Conservation (phyloP, 2,888 invertebrate genomes). For the Drosophila monieri region DNA sequence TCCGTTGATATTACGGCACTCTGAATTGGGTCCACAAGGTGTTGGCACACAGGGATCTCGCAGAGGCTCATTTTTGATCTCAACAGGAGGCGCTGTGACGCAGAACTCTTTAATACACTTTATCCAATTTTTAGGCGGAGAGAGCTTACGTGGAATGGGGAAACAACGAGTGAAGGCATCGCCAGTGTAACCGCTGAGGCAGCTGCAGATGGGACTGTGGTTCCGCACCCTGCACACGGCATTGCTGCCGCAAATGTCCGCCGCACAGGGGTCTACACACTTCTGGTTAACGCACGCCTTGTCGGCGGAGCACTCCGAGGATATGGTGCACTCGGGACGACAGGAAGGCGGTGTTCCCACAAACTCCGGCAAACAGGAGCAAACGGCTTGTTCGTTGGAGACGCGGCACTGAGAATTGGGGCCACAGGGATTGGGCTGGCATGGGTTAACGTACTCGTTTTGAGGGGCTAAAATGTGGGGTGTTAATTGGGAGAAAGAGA, state of each 20-base stretch:
- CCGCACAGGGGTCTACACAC: conserved; percentile 91
- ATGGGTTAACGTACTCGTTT: conserved; percentile 85
- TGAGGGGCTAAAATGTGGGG: conserved; percentile 69
- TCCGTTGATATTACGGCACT: conserved; percentile 87
- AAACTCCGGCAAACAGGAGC: conserved; percentile 90
- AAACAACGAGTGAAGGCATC: conserved; percentile 90
- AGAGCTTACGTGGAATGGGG: conserved; percentile 84
- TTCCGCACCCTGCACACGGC: conserved; percentile 90
- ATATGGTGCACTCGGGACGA: conserved; percentile 91
- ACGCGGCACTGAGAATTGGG: conserved; percentile 90
- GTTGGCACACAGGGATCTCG: conserved; percentile 88
- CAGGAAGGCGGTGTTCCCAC: conserved; percentile 91
- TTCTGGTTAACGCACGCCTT: conserved; percentile 91
- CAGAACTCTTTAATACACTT: not conserved
- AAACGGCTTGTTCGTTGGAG: conserved; percentile 89
- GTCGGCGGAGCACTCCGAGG: conserved; percentile 89
- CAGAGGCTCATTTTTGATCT: conserved; percentile 70
- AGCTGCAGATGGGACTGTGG: conserved; percentile 91
- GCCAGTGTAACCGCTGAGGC: conserved; percentile 88
- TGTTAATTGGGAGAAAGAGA: conserved; percentile 1
- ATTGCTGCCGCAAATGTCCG: conserved; percentile 87
- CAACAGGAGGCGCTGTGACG: conserved; percentile 70
- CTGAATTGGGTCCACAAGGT: conserved; percentile 88
- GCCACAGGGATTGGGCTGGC: conserved; percentile 90
- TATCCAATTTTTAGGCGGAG: too few relatives aligned